Evolutionary conservation across 2,797 vertebrate genomes (phyloP).

Genomic region (Cyclopterus lumpus): DNA sequence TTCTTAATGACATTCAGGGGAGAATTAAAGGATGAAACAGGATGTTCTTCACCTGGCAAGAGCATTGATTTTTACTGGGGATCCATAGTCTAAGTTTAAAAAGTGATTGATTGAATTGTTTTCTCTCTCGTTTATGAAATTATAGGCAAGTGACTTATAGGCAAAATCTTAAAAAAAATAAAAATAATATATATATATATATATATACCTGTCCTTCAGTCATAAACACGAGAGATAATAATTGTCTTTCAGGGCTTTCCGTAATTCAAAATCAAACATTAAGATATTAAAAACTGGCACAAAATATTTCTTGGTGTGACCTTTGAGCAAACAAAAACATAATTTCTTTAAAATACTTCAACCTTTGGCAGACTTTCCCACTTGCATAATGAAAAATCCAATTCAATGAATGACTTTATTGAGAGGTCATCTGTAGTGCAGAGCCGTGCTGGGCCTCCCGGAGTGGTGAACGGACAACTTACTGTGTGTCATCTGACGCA

Average conservation of each 20-base stretch:
- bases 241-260: background rate
- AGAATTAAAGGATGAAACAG: background rate
- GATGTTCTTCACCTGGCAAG: background rate
- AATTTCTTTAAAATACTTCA: background rate
- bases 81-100: background rate
- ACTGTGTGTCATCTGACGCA: slow-evolving; percentile 95
- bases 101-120: background rate
- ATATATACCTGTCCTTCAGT: background rate
- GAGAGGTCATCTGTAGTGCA: background rate
- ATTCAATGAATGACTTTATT: background rate
- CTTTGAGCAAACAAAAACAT: background rate
- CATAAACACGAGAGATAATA: background rate
- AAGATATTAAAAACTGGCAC: background rate
- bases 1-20: background rate
- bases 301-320: background rate
- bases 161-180: too few species aligned
- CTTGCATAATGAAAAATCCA: slow-evolving; percentile 12
- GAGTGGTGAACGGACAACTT: slow-evolving; percentile 82
- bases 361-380: slow-evolving; percentile 14
- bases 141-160: too few species aligned
- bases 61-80: background rate
- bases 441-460: slow-evolving; percentile 39
- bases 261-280: background rate
- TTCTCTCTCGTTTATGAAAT: background rate
- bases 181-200: too few species aligned